Conservation (phyloP, 2,797 vertebrate species). For the Anableps anableps region DNA sequence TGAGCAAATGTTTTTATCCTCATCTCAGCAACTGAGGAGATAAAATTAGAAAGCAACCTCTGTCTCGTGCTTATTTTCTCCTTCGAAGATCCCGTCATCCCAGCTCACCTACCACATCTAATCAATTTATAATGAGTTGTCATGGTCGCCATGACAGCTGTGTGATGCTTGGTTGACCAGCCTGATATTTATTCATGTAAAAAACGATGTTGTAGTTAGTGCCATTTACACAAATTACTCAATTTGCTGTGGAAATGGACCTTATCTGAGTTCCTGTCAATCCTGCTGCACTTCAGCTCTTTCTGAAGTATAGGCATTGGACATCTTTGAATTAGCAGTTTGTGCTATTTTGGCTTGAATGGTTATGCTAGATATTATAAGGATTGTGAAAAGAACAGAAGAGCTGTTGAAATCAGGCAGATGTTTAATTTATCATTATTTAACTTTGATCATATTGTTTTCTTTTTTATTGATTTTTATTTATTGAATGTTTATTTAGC, state of each 20-base stretch:
- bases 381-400: background rate
- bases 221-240: slow-evolving; percentile 69
- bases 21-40: slow-evolving; percentile 57
- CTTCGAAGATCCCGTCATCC: slow-evolving; percentile 19
- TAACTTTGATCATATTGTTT: slow-evolving; percentile 31
- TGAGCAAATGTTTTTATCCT: slow-evolving; percentile 38
- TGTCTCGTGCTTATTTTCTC: slow-evolving; percentile 47
- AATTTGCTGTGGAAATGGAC: slow-evolving; percentile 77
- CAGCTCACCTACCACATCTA: slow-evolving; percentile 49
- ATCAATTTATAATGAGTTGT: slow-evolving; percentile 71
- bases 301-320: slow-evolving; percentile 3
- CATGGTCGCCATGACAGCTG: slow-evolving; percentile 51
- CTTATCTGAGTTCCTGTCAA: slow-evolving; percentile 69
- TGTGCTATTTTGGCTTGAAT: background rate
- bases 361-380: background rate
- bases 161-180: slow-evolving; percentile 60
- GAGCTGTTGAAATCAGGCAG: background rate
- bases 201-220: slow-evolving; percentile 66
- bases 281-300: slow-evolving; percentile 33
- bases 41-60: slow-evolving; percentile 66
- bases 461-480: background rate
- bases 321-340: slow-evolving; percentile 15
- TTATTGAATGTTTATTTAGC: background rate
- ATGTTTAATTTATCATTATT: slow-evolving; percentile 26
- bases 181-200: slow-evolving; percentile 76